phyloP scores from a whole-genome alignment of 92 coral and sea anemone genomes.

The Bergia puertoricense region DNA sequence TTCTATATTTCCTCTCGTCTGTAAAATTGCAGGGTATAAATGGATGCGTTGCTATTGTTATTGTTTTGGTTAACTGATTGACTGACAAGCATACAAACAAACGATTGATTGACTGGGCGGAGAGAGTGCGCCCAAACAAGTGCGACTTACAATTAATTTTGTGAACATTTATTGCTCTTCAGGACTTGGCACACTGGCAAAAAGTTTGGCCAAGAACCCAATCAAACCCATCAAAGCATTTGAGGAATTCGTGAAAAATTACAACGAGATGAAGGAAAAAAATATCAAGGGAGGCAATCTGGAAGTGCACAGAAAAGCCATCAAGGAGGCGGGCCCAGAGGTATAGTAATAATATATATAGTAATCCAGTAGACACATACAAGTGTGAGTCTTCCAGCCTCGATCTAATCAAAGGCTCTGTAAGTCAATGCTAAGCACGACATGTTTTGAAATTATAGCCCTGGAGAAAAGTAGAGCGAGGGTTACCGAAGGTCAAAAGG shows the following conservation, averaged over 20 bases:
- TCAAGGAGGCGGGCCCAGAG: slow-evolving; percentile 65
- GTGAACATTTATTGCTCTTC: neutral
- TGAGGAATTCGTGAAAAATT: slow-evolving; percentile 55
- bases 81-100: too few species aligned
- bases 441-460: too few species aligned
- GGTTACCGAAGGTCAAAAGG: too few species aligned
- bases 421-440: too few species aligned
- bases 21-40: too few species aligned
- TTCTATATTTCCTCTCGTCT: too few species aligned
- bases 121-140: too few species aligned
- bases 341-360: neutral
- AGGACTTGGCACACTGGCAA: slow-evolving; percentile 74
- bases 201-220: slow-evolving; percentile 40
- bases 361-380: too few species aligned
- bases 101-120: too few species aligned
- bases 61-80: too few species aligned
- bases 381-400: neutral
- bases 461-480: too few species aligned
- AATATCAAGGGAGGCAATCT: slow-evolving; percentile 64
- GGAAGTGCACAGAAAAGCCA: slow-evolving; percentile 63
- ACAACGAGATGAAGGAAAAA: slow-evolving; percentile 51
- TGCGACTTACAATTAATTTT: neutral
- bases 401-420: neutral
- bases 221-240: slow-evolving; percentile 49
- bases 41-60: too few species aligned